phyloP scores from a whole-genome alignment of 2,888 invertebrate genomes.

The Pyrocoelia pectoralis region DNA sequence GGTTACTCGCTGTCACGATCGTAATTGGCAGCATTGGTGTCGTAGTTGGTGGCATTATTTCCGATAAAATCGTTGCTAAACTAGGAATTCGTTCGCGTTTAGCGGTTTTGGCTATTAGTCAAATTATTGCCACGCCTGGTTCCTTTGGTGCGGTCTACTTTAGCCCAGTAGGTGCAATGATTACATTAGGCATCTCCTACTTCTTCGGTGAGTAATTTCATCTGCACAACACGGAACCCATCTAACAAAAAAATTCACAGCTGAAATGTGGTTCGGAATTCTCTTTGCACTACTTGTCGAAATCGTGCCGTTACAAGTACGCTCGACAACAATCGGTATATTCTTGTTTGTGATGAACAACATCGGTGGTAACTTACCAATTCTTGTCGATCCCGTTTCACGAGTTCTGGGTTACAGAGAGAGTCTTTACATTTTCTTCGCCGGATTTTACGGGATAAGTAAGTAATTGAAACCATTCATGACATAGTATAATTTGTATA shows the following conservation, averaged over 20 bases:
- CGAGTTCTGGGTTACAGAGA: slow-evolving; percentile 84
- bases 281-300: slow-evolving; percentile 90
- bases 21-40: slow-evolving; percentile 83
- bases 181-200: slow-evolving; percentile 86
- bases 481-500: background rate
- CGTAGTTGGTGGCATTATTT: slow-evolving; percentile 77
- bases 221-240: too few relatives aligned
- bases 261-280: slow-evolving; percentile 96
- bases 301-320: slow-evolving; percentile 81
- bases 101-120: slow-evolving; percentile 80
- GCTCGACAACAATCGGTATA: slow-evolving; percentile 86
- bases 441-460: slow-evolving; percentile 88
- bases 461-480: slow-evolving; percentile 56
- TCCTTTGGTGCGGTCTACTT: slow-evolving; percentile 88
- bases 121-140: slow-evolving; percentile 82
- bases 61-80: slow-evolving; percentile 86
- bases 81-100: slow-evolving; percentile 86
- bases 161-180: slow-evolving; percentile 85
- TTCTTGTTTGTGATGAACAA: slow-evolving; percentile 94
- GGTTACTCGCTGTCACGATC: slow-evolving; percentile 88
- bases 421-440: slow-evolving; percentile 87
- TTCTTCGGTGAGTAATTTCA: slow-evolving; percentile 77
- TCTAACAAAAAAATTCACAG: slow-evolving; percentile 57
- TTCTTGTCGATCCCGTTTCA: slow-evolving; percentile 85
- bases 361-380: slow-evolving; percentile 88